phyloP scores from a whole-genome alignment of 1,140 invertebrate species.

The Drosophila erecta region DNA sequence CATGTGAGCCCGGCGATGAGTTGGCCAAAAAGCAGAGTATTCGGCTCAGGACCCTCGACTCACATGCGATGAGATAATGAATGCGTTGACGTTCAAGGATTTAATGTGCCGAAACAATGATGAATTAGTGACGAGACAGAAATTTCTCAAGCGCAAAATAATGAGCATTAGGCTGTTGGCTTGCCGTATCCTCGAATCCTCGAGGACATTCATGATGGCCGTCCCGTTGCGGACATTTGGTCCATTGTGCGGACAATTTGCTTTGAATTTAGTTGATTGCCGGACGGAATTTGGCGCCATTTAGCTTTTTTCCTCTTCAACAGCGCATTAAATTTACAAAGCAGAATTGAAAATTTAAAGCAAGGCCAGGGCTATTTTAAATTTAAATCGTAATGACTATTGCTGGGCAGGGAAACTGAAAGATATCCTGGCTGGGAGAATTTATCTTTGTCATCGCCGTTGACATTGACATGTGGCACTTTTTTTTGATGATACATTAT shows the following conservation, averaged over 20 bases:
- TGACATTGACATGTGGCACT: constrained; percentile 77
- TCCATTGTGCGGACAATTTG: constrained; percentile 76
- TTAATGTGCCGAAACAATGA: constrained; percentile 83
- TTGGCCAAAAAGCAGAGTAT: constrained; percentile 58
- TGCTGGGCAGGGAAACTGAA: constrained; percentile 6
- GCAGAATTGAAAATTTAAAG: constrained; percentile 56
- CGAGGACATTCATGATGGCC: constrained; percentile 47
- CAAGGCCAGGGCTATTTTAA: constrained; percentile 37
- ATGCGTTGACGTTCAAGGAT: constrained; percentile 83
- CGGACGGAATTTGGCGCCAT: constrained; percentile 74
- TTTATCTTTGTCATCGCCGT: constrained; percentile 78
- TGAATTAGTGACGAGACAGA: constrained; percentile 83
- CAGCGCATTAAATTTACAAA: constrained; percentile 61
- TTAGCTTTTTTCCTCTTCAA: constrained; percentile 27
- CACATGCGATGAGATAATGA: constrained; percentile 76
- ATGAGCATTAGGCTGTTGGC: constrained; percentile 66
- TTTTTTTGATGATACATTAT: constrained; percentile 25
- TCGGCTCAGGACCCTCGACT: constrained; percentile 1
- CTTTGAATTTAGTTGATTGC: constrained; percentile 83
- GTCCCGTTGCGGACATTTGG: constrained; percentile 19
- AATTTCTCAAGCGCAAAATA: constrained; percentile 83
- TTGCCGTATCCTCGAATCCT: constrained; percentile 14
- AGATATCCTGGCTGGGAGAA: constrained; percentile 26
- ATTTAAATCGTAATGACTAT: constrained; percentile 62
- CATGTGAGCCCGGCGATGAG: constrained; percentile 72